Percentiles rank a stretch among this genome's conserved stretches.
phyloP scores from a whole-genome alignment of 2,797 vertebrate species.

The Anguilla anguilla region DNA sequence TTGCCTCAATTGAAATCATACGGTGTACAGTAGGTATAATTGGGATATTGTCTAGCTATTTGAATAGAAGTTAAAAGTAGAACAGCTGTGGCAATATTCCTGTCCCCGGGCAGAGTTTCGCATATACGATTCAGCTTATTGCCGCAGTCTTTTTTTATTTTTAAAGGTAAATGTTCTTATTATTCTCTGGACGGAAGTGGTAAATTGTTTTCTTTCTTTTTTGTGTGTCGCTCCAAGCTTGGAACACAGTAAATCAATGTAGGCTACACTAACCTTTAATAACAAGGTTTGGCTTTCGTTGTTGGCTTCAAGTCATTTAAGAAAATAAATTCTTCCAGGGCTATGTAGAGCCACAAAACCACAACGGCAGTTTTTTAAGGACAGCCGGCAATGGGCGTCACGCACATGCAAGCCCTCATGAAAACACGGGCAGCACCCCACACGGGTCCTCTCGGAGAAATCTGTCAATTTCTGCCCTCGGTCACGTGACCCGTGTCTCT shows the following conservation, averaged over 20 bases:
- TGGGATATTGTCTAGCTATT: background rate
- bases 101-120: background rate
- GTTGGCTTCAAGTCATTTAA: background rate
- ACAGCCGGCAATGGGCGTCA: conserved; percentile 51
- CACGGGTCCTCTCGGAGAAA: conserved; percentile 51
- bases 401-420: conserved; percentile 27
- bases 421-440: background rate
- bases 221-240: background rate
- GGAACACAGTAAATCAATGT: background rate
- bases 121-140: background rate
- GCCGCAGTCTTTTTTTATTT: too few species aligned
- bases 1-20: background rate
- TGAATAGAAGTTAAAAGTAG: background rate
- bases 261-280: background rate
- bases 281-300: background rate
- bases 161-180: background rate
- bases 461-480: conserved; percentile 93
- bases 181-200: background rate
- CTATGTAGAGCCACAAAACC: background rate
- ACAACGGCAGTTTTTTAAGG: conserved; percentile 53
- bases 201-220: background rate
- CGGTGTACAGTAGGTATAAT: background rate
- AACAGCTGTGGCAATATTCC: background rate
- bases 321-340: background rate
- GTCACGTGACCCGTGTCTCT: conserved; percentile 94